phyloP scores from a whole-genome alignment of 2,113 vertebrate genomes.

The Montifringilla adamsi region DNA sequence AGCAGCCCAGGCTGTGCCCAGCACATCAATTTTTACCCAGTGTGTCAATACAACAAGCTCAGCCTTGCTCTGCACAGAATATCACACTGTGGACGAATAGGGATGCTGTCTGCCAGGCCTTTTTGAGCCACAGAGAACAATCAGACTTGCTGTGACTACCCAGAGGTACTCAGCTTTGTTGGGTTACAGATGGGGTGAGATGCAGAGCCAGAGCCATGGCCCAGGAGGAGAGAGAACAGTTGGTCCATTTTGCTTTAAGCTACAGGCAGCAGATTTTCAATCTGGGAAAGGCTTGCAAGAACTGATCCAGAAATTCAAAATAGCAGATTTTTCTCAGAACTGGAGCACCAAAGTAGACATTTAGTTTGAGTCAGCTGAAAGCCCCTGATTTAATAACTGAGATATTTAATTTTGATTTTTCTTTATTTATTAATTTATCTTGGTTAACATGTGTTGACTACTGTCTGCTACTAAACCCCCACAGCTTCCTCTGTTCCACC shows the following conservation, averaged over 20 bases:
- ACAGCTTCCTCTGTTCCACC: neutral
- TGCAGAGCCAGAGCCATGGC: neutral
- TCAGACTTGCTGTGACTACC: neutral
- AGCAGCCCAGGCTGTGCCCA: neutral
- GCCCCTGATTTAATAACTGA: neutral
- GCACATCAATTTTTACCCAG: neutral
- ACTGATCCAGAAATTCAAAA: constrained; percentile 9
- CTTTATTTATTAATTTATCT: neutral
- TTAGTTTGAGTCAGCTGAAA: neutral
- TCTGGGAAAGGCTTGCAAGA: constrained; percentile 11
- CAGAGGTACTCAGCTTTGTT: neutral
- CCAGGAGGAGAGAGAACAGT: neutral
- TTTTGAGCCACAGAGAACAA: neutral
- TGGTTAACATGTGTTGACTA: neutral
- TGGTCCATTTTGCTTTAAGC: constrained; percentile 2
- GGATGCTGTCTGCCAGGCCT: neutral
- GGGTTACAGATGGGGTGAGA: neutral
- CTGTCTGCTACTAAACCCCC: neutral
- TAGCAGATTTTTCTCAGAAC: neutral
- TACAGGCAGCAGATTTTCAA: constrained; percentile 30
- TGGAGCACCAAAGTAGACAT: neutral
- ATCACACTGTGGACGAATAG: neutral
- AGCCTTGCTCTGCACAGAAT: neutral
- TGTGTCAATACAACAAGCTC: neutral
- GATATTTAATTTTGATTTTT: neutral